These are phyloP conservation scores for Celastrina argiolus DNA, from an alignment of 2,888 invertebrate genomes.

Conservation along the genomic window DNA sequence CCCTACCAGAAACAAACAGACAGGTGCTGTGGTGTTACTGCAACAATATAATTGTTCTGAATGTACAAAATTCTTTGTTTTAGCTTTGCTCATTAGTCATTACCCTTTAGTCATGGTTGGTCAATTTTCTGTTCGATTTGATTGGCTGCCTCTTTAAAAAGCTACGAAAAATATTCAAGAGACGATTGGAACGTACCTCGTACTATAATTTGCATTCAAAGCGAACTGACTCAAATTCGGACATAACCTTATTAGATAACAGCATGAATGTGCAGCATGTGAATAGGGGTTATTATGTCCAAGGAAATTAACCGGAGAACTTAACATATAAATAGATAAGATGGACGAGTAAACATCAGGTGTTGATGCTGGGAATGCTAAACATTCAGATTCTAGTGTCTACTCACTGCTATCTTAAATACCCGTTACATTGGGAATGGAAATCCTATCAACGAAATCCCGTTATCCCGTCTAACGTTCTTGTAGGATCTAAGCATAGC, in stretches of 20 bases:
- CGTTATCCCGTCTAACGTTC: not conserved
- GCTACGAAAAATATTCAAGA: not conserved
- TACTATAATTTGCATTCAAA: conserved; percentile 7
- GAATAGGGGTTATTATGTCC: not conserved
- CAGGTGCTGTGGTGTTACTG: too few species aligned
- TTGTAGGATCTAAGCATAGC: not conserved
- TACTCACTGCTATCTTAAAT: too few species aligned
- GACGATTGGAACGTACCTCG: not conserved
- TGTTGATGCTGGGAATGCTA: not conserved
- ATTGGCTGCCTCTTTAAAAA: not conserved
- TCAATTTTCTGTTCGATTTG: not conserved
- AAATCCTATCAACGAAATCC: not conserved
- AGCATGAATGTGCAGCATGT: not conserved
- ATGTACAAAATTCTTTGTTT: too few species aligned
- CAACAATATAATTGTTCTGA: too few species aligned
- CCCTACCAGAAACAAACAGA: too few species aligned
- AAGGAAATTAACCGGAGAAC: not conserved
- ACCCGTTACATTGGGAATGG: not conserved
- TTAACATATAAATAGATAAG: not conserved
- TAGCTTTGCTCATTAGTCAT: too few species aligned
- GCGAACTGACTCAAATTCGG: conserved; percentile 11
- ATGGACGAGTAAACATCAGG: not conserved
- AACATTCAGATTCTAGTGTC: not conserved
- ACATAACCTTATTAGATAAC: conserved; percentile 10
- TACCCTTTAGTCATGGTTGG: too few species aligned